Percentiles rank a stretch among this genome's conserved stretches.
phyloP scores from a whole-genome alignment of 1,140 invertebrate genomes.

The Thalassaphorura encarpata region DNA sequence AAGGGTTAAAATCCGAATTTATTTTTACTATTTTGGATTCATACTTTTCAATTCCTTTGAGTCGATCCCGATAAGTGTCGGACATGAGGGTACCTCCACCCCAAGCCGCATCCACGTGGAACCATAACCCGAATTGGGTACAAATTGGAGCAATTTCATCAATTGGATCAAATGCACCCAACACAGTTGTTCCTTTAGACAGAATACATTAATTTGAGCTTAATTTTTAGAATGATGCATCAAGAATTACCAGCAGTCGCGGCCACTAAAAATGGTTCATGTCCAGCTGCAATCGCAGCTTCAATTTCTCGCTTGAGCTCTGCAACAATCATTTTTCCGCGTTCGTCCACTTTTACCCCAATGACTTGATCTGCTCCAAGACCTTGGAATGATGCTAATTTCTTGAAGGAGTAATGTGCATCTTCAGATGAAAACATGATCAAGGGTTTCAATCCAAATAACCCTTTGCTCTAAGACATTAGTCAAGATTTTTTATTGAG shows the following conservation, averaged over 20 bases:
- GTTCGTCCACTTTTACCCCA: conserved; percentile 54
- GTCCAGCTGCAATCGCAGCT: conserved; percentile 53
- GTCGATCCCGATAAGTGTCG: conserved; percentile 58
- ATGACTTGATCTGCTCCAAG: conserved; percentile 69
- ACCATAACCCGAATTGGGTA: conserved; percentile 71
- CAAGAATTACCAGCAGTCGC: conserved; percentile 71
- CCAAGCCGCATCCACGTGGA: conserved; percentile 95
- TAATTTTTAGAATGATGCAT: background rate
- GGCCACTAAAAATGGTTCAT: conserved; percentile 73
- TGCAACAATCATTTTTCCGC: conserved; percentile 64
- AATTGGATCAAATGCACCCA: conserved; percentile 85
- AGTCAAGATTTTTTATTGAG: too few relatives aligned
- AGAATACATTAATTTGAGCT: background rate
- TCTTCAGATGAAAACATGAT: conserved; percentile 77
- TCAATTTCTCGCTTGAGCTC: conserved; percentile 62
- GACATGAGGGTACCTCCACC: conserved; percentile 81
- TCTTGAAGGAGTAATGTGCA: conserved; percentile 90
- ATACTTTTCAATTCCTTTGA: conserved; percentile 57
- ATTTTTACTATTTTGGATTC: background rate
- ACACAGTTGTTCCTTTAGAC: conserved; percentile 41
- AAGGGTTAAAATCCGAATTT: background rate
- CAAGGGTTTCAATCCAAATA: conserved; percentile 53
- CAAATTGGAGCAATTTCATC: conserved; percentile 68
- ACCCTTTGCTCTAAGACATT: conserved; percentile 51
- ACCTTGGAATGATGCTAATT: conserved; percentile 57